These are phyloP conservation scores for Gerosis bhagava DNA, from an alignment of 2,888 invertebrate genomes.

Conservation along the genomic window DNA sequence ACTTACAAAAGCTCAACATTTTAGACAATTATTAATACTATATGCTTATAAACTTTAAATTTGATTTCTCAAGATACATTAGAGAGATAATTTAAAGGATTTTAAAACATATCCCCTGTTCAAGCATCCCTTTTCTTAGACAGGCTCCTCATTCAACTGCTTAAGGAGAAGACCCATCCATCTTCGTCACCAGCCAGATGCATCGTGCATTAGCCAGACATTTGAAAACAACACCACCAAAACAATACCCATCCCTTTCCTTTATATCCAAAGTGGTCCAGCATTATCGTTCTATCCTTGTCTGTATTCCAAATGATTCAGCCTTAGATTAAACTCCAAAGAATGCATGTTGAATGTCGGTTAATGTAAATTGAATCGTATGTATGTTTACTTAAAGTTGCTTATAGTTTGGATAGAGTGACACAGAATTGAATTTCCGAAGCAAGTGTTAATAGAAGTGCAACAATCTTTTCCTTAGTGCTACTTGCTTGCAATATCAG, in stretches of 20 bases:
- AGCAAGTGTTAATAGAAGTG: slow-evolving; percentile 65
- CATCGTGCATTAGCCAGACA: slow-evolving; percentile 67
- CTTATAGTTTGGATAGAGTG: slow-evolving; percentile 27
- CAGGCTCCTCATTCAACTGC: slow-evolving; percentile 58
- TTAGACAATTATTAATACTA: too few relatives aligned
- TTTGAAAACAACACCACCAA: slow-evolving; percentile 40
- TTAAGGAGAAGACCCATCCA: slow-evolving; percentile 64
- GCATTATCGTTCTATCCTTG: slow-evolving; percentile 51
- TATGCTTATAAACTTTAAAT: too few relatives aligned
- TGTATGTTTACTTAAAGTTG: slow-evolving; percentile 29
- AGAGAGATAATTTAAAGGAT: slow-evolving; percentile 6
- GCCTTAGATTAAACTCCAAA: slow-evolving; percentile 49
- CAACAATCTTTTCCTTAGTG: slow-evolving; percentile 58
- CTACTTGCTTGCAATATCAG: slow-evolving; percentile 51
- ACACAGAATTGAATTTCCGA: slow-evolving; percentile 60
- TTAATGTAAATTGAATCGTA: slow-evolving; percentile 32
- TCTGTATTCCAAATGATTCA: slow-evolving; percentile 66
- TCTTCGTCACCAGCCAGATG: slow-evolving; percentile 72
- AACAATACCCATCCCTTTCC: slow-evolving; percentile 51
- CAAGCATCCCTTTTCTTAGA: slow-evolving; percentile 17
- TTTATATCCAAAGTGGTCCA: slow-evolving; percentile 39
- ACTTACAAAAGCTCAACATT: too few relatives aligned
- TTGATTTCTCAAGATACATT: slow-evolving; percentile 3
- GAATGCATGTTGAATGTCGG: slow-evolving; percentile 43
- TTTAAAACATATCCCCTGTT: slow-evolving; percentile 10